Conservation (phyloP, 2,113 vertebrate species). For the Pontoporia blainvillei region DNA sequence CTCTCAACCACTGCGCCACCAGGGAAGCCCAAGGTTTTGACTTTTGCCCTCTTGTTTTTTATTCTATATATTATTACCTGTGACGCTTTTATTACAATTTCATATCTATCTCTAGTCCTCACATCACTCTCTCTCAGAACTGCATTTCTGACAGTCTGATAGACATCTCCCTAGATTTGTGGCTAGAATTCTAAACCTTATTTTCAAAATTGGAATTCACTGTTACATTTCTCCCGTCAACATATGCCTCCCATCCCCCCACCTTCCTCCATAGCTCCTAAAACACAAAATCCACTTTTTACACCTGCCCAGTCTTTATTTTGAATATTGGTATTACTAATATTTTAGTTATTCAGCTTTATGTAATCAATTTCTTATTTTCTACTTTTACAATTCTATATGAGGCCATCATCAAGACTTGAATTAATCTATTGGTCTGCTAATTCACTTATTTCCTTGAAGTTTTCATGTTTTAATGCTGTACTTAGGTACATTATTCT, state of each 20-base stretch:
- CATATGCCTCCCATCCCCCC: not conserved
- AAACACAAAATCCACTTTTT: not conserved
- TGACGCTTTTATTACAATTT: not conserved
- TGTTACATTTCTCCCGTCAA: not conserved
- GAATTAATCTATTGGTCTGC: not conserved
- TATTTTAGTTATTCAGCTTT: not conserved
- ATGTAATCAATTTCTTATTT: conserved; percentile 6
- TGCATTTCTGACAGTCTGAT: not conserved
- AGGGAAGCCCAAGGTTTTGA: not conserved
- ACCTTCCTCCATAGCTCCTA: not conserved
- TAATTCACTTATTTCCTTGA: not conserved
- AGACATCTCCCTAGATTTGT: not conserved
- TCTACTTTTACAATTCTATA: not conserved
- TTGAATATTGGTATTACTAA: not conserved
- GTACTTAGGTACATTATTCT: not conserved
- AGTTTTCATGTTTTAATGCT: conserved; percentile 19
- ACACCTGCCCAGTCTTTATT: not conserved
- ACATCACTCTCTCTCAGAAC: not conserved
- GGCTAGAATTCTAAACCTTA: conserved; percentile 3
- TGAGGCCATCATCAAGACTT: not conserved
- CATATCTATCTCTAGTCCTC: not conserved
- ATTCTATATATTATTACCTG: not conserved
- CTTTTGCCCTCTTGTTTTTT: not conserved
- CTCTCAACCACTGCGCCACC: no score
- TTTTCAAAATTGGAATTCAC: not conserved